Evolutionary conservation across 2,113 vertebrate species (phyloP), one percentile per base, ranked within the genome.

Genomic region (Muntiacus muntjak): DNA sequence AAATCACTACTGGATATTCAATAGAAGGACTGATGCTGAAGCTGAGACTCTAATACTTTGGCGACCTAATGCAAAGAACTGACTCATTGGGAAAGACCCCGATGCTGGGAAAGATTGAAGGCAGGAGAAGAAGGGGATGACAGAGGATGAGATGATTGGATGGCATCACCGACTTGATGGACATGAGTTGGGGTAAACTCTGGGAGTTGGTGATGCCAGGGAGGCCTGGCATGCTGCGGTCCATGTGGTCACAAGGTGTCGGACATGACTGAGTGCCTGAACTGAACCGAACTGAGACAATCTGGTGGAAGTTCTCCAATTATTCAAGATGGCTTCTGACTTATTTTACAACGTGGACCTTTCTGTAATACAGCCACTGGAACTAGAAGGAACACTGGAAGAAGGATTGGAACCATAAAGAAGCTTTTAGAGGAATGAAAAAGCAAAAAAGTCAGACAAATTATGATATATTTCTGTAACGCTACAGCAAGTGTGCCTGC

Each of bases 181-280:
- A 40, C 19, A 12, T 71, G n/a, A 40, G 67, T 71, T 12, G 5
- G 67, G 21, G 64, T 36, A 6, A 71, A 71, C 10, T 23, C 67
- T 71, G n/a, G n/a, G 36, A 71, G 67, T 40, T 71, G 67, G 10
- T 23, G 67, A 40, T 23, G 67, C 40, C n/a, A 23, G n/a, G 2
- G 67, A 71, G 36, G 67, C 9, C 19, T 40, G n/a, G n/a, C 10
- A 3, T 40, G 10, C 19, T 71, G n/a, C n/a, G 40, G n/a, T 23
- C 19, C n/a, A 71, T 12, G 19, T 2, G 19, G n/a, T 23, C 0
- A 0, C 67, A 23, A 71, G 23, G n/a, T 40, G 19, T 71, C 2
- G 0, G n/a, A 71, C 67, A 40, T 71, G 12, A 40, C 67, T 40
- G n/a, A 71, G n/a, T 40, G 19, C 64, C n/a, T 21, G 8, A 21